Evolutionary conservation across 1,140 invertebrate species (phyloP).

Genomic region (Trissolcus basalis): DNA sequence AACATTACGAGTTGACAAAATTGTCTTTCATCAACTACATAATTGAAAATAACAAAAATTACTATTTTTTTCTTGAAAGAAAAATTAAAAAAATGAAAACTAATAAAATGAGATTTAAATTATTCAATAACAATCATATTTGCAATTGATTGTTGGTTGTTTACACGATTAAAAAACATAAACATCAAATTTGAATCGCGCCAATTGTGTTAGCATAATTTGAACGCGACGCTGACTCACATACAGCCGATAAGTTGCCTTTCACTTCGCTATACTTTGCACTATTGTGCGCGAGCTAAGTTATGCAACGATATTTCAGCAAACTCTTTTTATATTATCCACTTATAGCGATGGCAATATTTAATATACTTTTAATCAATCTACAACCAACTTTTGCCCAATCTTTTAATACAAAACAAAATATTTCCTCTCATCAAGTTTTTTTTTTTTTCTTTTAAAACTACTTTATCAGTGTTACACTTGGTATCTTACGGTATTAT

Average conservation of each 20-base stretch:
- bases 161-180: neutral
- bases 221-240: conserved; percentile 21
- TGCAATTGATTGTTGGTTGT: neutral
- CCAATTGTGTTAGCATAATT: conserved; percentile 18
- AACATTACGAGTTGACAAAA: too few relatives aligned
- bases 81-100: too few relatives aligned
- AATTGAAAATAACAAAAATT: too few relatives aligned
- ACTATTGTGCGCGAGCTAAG: conserved; percentile 63
- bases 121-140: neutral
- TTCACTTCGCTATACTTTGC: conserved; percentile 71
- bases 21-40: too few relatives aligned
- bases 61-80: too few relatives aligned
- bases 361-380: conserved; percentile 33
- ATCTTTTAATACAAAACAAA: neutral
- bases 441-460: neutral
- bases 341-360: conserved; percentile 14
- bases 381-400: neutral
- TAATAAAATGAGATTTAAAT: neutral
- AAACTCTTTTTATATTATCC: conserved; percentile 25
- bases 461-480: neutral
- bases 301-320: conserved; percentile 71
- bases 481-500: conserved; percentile 1
- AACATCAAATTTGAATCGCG: conserved; percentile 1
- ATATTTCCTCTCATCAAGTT: too few relatives aligned
- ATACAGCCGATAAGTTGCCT: conserved; percentile 63